Conservation (phyloP, 2,113 vertebrate species). For the Ondatra zibethicus region DNA sequence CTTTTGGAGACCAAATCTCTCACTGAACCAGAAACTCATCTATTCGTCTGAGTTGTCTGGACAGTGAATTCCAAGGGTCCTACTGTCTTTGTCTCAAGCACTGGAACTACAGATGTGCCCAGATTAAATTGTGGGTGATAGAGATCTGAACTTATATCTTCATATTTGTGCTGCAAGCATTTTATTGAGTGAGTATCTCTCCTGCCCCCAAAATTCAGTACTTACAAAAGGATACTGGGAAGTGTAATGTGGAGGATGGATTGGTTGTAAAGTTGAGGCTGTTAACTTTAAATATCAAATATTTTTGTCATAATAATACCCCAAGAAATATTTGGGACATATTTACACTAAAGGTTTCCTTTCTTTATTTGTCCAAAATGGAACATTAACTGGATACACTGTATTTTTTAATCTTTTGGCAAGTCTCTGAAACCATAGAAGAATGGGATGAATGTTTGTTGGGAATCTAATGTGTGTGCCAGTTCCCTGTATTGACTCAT, state of each 20-base stretch:
- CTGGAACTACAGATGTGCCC: not conserved
- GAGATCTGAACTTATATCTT: not conserved
- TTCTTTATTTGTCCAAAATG: conserved; percentile 5
- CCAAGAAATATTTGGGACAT: not conserved
- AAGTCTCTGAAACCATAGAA: not conserved
- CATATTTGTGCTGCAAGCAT: not conserved
- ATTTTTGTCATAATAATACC: not conserved
- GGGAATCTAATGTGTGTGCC: not conserved
- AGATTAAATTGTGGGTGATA: not conserved
- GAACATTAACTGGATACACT: not conserved
- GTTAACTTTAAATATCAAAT: conserved; percentile 8
- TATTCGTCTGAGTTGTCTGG: not conserved
- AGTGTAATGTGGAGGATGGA: not conserved
- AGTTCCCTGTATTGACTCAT: not conserved
- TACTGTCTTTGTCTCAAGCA: not conserved
- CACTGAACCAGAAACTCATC: not conserved
- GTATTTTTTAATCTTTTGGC: not conserved
- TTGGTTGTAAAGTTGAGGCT: not conserved
- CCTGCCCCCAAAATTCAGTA: not conserved
- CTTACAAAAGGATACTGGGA: not conserved
- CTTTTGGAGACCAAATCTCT: not conserved
- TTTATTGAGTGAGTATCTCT: not conserved
- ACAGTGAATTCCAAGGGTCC: not conserved
- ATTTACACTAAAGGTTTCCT: not conserved
- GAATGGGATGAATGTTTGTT: not conserved